phyloP scores from a whole-genome alignment of 2,797 vertebrate species.

The Acomys russatus region DNA sequence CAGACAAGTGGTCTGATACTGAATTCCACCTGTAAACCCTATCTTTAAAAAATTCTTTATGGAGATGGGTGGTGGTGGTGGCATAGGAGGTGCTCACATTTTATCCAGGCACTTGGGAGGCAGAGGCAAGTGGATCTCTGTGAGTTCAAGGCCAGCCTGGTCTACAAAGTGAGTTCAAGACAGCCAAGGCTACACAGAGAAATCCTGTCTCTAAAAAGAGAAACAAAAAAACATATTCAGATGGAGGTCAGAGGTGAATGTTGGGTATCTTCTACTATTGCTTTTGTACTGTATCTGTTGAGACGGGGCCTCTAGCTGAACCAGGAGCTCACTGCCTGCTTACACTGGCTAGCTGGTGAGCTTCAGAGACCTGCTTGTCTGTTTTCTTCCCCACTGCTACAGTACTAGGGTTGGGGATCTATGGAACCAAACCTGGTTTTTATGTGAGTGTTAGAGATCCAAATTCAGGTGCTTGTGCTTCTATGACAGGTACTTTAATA shows the following conservation, averaged over 20 bases:
- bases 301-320: background rate
- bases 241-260: background rate
- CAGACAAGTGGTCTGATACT: background rate
- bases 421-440: background rate
- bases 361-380: background rate
- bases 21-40: background rate
- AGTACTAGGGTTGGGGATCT: background rate
- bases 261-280: background rate
- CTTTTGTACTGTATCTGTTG: background rate
- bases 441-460: background rate
- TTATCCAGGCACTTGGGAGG: no score
- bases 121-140: no score
- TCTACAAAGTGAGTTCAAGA: no score
- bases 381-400: background rate
- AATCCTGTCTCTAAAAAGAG: no score
- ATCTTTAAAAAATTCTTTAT: conserved; percentile 62
- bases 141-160: no score
- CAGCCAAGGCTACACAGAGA: no score
- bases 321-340: background rate
- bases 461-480: background rate
- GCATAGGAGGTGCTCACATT: no score
- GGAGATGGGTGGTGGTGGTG: background rate
- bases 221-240: background rate
- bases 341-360: background rate
- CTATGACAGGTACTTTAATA: background rate